These are phyloP conservation scores for Gephyroberyx darwinii DNA, from an alignment of 2,797 vertebrate species.

Conservation along the genomic window DNA sequence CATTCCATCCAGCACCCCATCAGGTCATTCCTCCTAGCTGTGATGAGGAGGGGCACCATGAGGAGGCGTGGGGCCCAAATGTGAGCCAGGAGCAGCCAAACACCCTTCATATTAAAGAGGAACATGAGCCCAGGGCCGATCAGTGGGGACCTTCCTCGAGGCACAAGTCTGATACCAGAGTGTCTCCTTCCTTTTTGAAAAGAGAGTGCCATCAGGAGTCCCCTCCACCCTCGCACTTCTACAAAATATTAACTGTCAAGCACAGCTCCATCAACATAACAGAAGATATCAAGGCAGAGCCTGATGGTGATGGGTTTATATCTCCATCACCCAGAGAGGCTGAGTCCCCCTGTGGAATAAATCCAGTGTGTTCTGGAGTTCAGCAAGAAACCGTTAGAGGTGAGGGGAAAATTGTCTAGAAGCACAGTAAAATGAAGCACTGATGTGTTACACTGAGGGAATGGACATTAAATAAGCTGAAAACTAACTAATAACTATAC, in stretches of 20 bases:
- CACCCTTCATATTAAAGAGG: constrained; percentile 3
- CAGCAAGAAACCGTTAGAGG: neutral
- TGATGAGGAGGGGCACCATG: neutral
- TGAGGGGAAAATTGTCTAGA: neutral
- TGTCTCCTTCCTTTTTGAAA: neutral
- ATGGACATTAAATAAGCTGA: neutral
- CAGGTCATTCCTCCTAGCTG: neutral
- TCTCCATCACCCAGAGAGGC: neutral
- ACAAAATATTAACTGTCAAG: constrained; percentile 7
- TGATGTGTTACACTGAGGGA: neutral
- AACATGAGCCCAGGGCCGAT: neutral
- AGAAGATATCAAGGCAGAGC: constrained; percentile 14
- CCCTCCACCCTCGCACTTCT: constrained; percentile 2
- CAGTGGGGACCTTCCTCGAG: neutral
- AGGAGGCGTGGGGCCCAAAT: neutral
- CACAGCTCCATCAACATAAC: neutral
- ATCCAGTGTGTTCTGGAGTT: neutral
- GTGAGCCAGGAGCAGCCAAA: neutral
- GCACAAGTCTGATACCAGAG: neutral
- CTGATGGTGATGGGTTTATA: neutral
- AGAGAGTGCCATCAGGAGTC: neutral
- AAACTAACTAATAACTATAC: neutral
- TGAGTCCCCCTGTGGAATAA: neutral
- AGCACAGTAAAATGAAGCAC: neutral
- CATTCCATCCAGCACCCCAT: neutral